A percentile compares a stretch with the other conserved stretches of the same genome.
Conservation (phyloP, 2,797 vertebrate genomes). For the Euthynnus affinis region DNA sequence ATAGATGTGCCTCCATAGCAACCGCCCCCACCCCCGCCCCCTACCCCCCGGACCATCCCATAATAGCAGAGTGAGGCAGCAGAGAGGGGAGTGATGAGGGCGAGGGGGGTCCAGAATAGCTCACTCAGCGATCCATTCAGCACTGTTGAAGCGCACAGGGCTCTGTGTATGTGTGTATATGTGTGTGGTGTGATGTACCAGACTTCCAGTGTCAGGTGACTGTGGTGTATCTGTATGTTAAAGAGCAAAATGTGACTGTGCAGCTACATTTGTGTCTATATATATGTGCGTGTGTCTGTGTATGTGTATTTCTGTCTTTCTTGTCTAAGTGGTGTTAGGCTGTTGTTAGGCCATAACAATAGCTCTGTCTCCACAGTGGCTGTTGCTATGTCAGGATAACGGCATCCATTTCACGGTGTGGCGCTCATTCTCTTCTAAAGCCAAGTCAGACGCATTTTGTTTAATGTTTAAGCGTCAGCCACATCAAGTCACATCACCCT, state of each 20-base stretch:
- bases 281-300: too few relatives aligned
- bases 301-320: constrained; percentile 35
- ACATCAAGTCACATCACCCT: background rate
- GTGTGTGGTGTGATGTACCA: constrained; percentile 19
- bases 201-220: constrained; percentile 39
- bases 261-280: constrained; percentile 23
- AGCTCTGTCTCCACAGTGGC: constrained; percentile 61
- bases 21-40: constrained; percentile 19
- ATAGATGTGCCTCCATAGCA: constrained; percentile 74
- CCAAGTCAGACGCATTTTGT: constrained; percentile 22
- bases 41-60: constrained; percentile 58
- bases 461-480: constrained; percentile 18
- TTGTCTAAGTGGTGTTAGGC: constrained; percentile 54
- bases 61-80: constrained; percentile 73
- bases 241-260: constrained; percentile 47
- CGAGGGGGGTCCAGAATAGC: constrained; percentile 61
- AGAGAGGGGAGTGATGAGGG: constrained; percentile 50
- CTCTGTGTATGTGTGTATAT: constrained; percentile 26
- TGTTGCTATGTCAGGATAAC: constrained; percentile 60
- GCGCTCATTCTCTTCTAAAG: constrained; percentile 24
- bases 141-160: constrained; percentile 47
- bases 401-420: constrained; percentile 56
- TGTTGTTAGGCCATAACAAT: constrained; percentile 61
- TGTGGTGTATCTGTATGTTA: constrained; percentile 34
- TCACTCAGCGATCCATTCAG: constrained; percentile 79